Conservation (phyloP, 2,797 vertebrate species). For the Anabas testudineus region DNA sequence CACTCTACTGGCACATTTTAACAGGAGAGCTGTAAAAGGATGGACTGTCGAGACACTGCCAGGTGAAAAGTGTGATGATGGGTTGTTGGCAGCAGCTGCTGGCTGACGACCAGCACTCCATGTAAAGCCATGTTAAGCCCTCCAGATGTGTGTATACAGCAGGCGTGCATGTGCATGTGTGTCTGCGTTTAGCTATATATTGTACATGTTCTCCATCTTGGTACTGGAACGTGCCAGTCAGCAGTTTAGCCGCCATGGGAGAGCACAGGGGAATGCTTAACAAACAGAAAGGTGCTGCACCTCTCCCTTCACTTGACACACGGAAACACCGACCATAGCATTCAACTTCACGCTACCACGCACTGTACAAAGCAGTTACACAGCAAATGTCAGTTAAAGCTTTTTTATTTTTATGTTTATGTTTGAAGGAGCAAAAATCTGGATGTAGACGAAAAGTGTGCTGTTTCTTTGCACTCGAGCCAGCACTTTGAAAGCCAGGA, state of each 20-base stretch:
- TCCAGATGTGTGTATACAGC: conserved; percentile 57
- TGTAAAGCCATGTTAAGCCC: conserved; percentile 72
- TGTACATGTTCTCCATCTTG: conserved; percentile 44
- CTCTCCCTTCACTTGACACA: conserved; percentile 38
- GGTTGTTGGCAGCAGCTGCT: conserved; percentile 73
- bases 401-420: background rate
- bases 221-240: conserved; percentile 67
- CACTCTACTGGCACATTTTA: conserved; percentile 35
- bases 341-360: background rate
- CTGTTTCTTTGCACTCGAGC: conserved; percentile 27
- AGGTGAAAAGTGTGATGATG: conserved; percentile 79
- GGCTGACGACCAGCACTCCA: conserved; percentile 66
- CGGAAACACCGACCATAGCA: conserved; percentile 11
- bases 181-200: conserved; percentile 39
- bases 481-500: conserved; percentile 13
- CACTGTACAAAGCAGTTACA: conserved; percentile 4
- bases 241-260: conserved; percentile 56
- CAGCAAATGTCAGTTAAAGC: conserved; percentile 18
- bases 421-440: background rate
- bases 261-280: conserved; percentile 52
- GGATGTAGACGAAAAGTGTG: conserved; percentile 36
- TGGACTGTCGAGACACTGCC: conserved; percentile 68
- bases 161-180: conserved; percentile 10
- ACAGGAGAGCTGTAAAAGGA: conserved; percentile 67
- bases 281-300: conserved; percentile 25